A percentile compares a stretch with the other conserved stretches of the same genome.
These are phyloP conservation scores for Pygathrix nemaeus DNA, from an alignment of 2,113 vertebrate genomes.

Conservation along the genomic window DNA sequence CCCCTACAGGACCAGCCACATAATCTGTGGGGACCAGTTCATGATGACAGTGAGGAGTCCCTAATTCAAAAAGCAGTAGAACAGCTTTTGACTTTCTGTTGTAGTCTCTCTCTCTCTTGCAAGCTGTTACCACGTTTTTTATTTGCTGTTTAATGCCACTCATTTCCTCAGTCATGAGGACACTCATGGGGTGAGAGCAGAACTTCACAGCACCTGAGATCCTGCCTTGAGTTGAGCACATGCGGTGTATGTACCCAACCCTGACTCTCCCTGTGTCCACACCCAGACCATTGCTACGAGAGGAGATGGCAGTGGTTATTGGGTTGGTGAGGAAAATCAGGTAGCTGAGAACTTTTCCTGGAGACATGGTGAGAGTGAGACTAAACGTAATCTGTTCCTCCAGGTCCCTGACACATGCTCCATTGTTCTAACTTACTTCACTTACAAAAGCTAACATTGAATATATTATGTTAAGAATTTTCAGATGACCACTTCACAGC, in stretches of 20 bases:
- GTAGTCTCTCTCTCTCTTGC: background rate
- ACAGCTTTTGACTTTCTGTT: background rate
- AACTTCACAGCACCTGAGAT: too few relatives aligned
- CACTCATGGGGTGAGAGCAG: background rate
- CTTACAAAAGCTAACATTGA: background rate
- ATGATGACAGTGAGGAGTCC: background rate
- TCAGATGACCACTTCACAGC: background rate
- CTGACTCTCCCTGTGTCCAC: background rate
- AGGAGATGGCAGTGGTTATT: background rate
- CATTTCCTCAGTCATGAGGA: background rate
- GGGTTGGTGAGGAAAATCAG: background rate
- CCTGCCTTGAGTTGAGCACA: background rate
- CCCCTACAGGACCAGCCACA: too few relatives aligned
- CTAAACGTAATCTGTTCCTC: background rate
- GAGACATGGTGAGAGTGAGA: background rate
- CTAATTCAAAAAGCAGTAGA: background rate
- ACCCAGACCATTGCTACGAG: rapidly evolving
- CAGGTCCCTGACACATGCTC: background rate
- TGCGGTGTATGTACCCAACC: rapidly evolving
- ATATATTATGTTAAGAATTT: background rate
- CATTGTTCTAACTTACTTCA: background rate
- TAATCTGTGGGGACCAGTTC: background rate
- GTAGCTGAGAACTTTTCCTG: background rate
- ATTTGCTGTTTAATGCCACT: background rate
- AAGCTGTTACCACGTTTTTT: background rate